Evolutionary conservation across 2,888 invertebrate species (phyloP), one percentile per base, ranked within the genome.

Genomic region (Acholoe squamosa): DNA sequence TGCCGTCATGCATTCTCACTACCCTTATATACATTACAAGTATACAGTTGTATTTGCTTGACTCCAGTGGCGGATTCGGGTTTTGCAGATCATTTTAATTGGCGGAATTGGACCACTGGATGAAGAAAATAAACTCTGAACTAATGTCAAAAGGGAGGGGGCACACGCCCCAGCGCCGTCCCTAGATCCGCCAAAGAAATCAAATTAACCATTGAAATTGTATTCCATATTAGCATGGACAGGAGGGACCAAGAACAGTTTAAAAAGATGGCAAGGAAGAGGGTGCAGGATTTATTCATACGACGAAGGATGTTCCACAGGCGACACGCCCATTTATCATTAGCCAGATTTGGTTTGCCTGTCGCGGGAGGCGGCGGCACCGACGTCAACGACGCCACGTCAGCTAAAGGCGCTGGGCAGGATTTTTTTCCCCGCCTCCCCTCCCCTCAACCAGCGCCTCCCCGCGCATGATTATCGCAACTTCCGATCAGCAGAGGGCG

Each of bases 391-490:
- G 61, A 61, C 61, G 61, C 12, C 61, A n/a, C 19, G 3, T 19
- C 61, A 19, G 22, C 61, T 3, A n/a, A 19, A n/a, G 61, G 61
- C 61, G 22, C 61, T 61, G 28, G 71, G 71, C 10, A 43, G 43
- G 43, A 43, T 43, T 43, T 43, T 43, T 43, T 10, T 0, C 71
- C 28, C 7, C 71, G 3, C 28, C 71, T 16, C 25, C 71, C 19
- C 25, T 14, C 31, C 25, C n/a, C 31, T 7, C 7, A 25, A 5
- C 71, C 28, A 14, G n/a, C 31, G 71, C 28, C 28, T 25, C 31
- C 71, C 25, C 28, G 71, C 31, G 71, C 28, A 28, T 71, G 71
- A 71, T 71, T 71, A 71, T 71, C 71, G 71, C 71, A 71, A 71
- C 28, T 71, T 71, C 71, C 71, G 71, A 28, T 28, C 71, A 71